Percentiles rank a stretch among this genome's conserved stretches.
phyloP scores from a whole-genome alignment of 2,888 invertebrate species.

The Caenorhabditis panamensis region DNA sequence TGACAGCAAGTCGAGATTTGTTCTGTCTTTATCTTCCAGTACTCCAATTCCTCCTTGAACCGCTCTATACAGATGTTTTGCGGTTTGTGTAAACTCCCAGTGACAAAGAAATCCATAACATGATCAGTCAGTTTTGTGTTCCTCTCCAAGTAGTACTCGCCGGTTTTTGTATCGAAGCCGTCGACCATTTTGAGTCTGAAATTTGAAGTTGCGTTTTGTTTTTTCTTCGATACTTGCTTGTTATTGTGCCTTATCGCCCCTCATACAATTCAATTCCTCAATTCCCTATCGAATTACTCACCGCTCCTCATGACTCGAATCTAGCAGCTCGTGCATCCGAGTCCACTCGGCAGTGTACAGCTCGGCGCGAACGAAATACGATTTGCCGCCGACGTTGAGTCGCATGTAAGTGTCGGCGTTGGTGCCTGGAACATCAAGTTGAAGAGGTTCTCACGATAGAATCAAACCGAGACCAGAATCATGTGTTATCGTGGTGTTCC shows the following conservation, averaged over 20 bases:
- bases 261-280: not conserved
- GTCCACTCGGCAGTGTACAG: conserved; percentile 69
- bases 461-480: conserved; percentile 26
- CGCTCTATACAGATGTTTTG: conserved; percentile 76
- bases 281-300: conserved; percentile 2
- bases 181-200: conserved; percentile 71
- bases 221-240: no score
- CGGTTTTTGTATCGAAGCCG: conserved; percentile 70
- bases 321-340: conserved; percentile 69
- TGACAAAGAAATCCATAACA: conserved; percentile 78
- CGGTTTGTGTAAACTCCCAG: conserved; percentile 73
- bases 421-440: conserved; percentile 23
- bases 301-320: conserved; percentile 68
- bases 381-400: conserved; percentile 78
- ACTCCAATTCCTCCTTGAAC: conserved; percentile 79
- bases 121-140: conserved; percentile 77
- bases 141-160: conserved; percentile 79
- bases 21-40: conserved; percentile 75
- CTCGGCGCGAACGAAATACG: conserved; percentile 73
- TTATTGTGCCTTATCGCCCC: not conserved
- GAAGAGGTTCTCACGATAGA: no score
- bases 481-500: conserved; percentile 30
- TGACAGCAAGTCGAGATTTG: conserved; percentile 77
- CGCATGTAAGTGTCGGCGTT: conserved; percentile 65
- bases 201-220: no score